Evolutionary conservation across 2,797 vertebrate species (phyloP).

Genomic region (Chiropotes sagulatus): DNA sequence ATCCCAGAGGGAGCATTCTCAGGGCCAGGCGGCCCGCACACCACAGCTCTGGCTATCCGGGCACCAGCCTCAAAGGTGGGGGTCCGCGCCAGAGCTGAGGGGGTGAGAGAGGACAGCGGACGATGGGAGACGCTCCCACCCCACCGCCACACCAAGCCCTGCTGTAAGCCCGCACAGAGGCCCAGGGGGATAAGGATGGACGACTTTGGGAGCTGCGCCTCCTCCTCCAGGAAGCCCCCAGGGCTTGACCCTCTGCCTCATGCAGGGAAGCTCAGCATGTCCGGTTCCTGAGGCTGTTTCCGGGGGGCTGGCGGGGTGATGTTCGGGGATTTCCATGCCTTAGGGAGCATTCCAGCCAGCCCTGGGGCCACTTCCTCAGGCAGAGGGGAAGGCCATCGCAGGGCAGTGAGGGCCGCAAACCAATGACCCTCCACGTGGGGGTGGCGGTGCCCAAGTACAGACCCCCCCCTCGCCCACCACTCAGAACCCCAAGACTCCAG

Average conservation of each 20-base stretch:
- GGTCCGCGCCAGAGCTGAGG: accelerated
- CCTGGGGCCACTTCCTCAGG: slow-evolving; percentile 61
- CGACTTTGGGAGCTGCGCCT: accelerated
- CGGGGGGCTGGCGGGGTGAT: neutral
- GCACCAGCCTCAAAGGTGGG: neutral
- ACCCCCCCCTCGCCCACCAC: neutral
- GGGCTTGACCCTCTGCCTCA: too few relatives aligned
- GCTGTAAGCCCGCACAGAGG: neutral
- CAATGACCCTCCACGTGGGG: neutral
- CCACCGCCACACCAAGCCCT: neutral
- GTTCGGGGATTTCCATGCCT: slow-evolving; percentile 55
- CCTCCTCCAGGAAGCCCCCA: neutral
- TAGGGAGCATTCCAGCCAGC: neutral
- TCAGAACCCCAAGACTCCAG: neutral
- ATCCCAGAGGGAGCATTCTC: accelerated
- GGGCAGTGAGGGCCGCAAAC: neutral
- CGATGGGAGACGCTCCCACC: neutral
- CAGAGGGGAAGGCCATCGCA: neutral
- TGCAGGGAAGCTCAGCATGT: neutral
- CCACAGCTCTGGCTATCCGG: too few relatives aligned
- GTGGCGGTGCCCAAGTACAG: neutral
- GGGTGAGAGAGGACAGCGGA: neutral
- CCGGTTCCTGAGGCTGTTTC: neutral
- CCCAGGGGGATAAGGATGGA: accelerated
- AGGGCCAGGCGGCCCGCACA: too few relatives aligned